Conservation (phyloP, 2,113 vertebrate genomes). For the Pituophis catenifer region DNA sequence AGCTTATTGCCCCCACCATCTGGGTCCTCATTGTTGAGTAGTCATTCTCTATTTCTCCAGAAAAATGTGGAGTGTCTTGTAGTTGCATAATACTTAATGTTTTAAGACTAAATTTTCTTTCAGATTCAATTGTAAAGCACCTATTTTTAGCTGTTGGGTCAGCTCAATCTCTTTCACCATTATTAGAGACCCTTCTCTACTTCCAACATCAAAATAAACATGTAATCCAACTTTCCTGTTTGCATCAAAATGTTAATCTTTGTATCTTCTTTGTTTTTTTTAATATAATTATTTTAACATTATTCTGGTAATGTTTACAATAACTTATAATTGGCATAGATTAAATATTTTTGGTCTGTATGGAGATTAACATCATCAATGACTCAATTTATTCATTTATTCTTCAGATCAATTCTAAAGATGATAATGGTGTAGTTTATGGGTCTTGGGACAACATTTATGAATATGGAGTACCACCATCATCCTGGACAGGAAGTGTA, state of each 20-base stretch:
- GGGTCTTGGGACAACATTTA: slow-evolving; percentile 91
- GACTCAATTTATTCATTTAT: background rate
- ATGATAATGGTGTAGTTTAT: slow-evolving; percentile 86
- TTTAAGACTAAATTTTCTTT: background rate
- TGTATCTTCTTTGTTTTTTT: background rate
- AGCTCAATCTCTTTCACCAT: background rate
- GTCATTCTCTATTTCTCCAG: background rate
- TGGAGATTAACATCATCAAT: background rate
- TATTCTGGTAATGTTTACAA: background rate
- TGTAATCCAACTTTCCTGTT: background rate
- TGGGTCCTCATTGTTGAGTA: background rate
- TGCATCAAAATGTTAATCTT: background rate
- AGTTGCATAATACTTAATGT: background rate
- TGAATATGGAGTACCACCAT: slow-evolving; percentile 83
- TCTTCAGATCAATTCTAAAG: slow-evolving; percentile 84
- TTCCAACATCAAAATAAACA: background rate
- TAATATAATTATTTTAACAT: background rate
- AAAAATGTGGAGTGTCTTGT: background rate
- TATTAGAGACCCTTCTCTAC: background rate
- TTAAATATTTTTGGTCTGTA: background rate
- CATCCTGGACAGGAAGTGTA: slow-evolving; percentile 92
- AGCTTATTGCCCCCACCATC: too few relatives aligned
- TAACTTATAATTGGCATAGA: background rate
- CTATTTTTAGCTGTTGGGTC: background rate
- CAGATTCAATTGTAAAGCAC: background rate